Base-by-base conservation (phyloP, 2,888 invertebrate genomes). In the Tipula unca region DNA sequence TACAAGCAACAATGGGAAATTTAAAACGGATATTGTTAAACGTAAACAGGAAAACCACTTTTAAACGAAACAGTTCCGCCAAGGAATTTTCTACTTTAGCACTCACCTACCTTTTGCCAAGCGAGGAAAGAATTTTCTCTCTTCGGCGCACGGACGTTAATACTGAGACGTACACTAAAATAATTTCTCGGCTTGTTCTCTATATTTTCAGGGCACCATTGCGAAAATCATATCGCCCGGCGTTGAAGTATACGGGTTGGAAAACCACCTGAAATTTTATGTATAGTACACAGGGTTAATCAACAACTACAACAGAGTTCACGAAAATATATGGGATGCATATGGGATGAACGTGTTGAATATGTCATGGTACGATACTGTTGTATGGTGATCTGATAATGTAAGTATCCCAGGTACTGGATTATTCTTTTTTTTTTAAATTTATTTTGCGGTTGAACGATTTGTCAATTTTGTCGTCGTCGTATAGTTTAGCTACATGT, bases 301-400 rank as follows among this genome's bases (percentile, higher is more conserved):
- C 82, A 88, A 87, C 85, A 85, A 69, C 86, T 20, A 10, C 85
- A 42, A 82, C 20, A 35, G 82, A 85, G 6, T 32, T 39, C n/a
- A n/a, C n/a, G n/a, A n/a, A n/a, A n/a, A n/a, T n/a, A n/a, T n/a
- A n/a, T n/a, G n/a, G n/a, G n/a, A n/a, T n/a, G n/a, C n/a, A 91
- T 96, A 96, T 92, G 95, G 95, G 89, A 94, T n/a, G n/a, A n/a
- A n/a, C n/a, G 93, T 91, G 93, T 95, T 82, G 94, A 94, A 95
- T 89, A 94, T 94, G 89, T 93, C 95, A 1, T 93, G 94, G 88
- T 95, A 94, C 90, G 95, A 95, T 89, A 95, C 94, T 82, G 92
- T 94, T n/a, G 91, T 94, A 88, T 94, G 94, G n/a, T n/a, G n/a
- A 89, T 89, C 94, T 86, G 94, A 94, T 88, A 93, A 95, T 89